These are phyloP conservation scores for Takifugu bimaculatus DNA, from an alignment of 2,113 vertebrate species.

Conservation along the genomic window DNA sequence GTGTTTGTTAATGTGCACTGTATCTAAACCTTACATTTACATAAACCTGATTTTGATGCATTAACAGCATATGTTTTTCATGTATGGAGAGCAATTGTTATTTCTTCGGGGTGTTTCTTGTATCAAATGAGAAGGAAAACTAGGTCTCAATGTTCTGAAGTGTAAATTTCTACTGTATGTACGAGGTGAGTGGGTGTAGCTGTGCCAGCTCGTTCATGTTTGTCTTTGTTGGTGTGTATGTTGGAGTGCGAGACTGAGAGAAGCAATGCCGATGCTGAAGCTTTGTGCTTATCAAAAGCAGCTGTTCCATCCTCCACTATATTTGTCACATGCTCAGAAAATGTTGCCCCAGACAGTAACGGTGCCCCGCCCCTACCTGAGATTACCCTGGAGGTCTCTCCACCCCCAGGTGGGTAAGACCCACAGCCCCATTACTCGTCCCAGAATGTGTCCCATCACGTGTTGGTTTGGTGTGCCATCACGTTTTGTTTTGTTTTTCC, in stretches of 20 bases:
- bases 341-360: conserved; percentile 70
- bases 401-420: conserved; percentile 74
- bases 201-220: conserved; percentile 1
- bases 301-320: conserved; percentile 69
- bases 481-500: conserved; percentile 32
- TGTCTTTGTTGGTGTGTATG: conserved; percentile 10
- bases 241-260: conserved; percentile 25
- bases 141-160: conserved; percentile 1
- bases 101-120: not conserved
- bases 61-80: too few species aligned
- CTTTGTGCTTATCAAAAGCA: conserved; percentile 65
- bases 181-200: conserved; percentile 25
- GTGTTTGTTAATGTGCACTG: too few species aligned
- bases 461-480: conserved; percentile 56
- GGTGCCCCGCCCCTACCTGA: conserved; percentile 60
- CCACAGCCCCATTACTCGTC: conserved; percentile 13
- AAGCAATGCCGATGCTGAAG: conserved; percentile 49
- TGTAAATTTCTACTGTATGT: conserved; percentile 16
- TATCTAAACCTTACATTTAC: too few species aligned
- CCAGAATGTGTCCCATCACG: conserved; percentile 55
- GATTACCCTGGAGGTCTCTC: conserved; percentile 74
- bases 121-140: conserved; percentile 4
- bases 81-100: too few species aligned
- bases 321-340: conserved; percentile 78
- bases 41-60: too few species aligned